These are phyloP conservation scores for Pseudochromis fuscus DNA, from an alignment of 2,797 vertebrate species.

Conservation along the genomic window DNA sequence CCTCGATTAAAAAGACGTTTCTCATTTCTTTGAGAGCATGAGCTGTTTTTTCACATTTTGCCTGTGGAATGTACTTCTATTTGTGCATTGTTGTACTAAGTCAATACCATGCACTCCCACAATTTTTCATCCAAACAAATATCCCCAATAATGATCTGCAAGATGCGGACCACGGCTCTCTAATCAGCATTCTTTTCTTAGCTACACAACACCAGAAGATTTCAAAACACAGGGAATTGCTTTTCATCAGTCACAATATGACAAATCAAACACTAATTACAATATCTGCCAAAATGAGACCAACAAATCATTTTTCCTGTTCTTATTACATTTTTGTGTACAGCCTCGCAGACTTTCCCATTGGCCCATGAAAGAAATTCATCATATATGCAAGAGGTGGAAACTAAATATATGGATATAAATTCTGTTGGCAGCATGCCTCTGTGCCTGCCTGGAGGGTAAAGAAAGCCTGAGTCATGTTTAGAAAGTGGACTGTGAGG, in stretches of 20 bases:
- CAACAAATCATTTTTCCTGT: conserved; percentile 75
- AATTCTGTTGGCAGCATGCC: conserved; percentile 68
- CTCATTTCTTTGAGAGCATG: conserved; percentile 23
- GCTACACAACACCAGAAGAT: conserved; percentile 47
- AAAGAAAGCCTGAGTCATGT: conserved; percentile 72
- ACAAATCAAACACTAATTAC: conserved; percentile 82
- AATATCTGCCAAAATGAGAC: conserved; percentile 72
- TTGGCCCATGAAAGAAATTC: conserved; percentile 53
- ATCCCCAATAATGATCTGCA: conserved; percentile 61
- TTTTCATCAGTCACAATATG: conserved; percentile 72
- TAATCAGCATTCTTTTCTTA: conserved; percentile 60
- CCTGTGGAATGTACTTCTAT: conserved; percentile 25
- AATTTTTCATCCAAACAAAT: conserved; percentile 68
- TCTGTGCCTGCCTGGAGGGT: conserved; percentile 50
- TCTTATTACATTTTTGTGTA: conserved; percentile 41
- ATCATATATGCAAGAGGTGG: conserved; percentile 66
- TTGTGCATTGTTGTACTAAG: conserved; percentile 56
- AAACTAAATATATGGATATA: conserved; percentile 69
- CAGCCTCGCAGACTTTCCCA: conserved; percentile 34
- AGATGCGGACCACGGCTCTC: conserved; percentile 45
- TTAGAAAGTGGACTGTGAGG: conserved; percentile 67
- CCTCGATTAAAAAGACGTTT: conserved; percentile 31
- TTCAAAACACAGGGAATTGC: conserved; percentile 54
- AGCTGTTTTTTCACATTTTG: neutral
- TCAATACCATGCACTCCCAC: conserved; percentile 53